These are phyloP conservation scores for Parus major DNA, from an alignment of 2,113 vertebrate species.

Conservation along the genomic window DNA sequence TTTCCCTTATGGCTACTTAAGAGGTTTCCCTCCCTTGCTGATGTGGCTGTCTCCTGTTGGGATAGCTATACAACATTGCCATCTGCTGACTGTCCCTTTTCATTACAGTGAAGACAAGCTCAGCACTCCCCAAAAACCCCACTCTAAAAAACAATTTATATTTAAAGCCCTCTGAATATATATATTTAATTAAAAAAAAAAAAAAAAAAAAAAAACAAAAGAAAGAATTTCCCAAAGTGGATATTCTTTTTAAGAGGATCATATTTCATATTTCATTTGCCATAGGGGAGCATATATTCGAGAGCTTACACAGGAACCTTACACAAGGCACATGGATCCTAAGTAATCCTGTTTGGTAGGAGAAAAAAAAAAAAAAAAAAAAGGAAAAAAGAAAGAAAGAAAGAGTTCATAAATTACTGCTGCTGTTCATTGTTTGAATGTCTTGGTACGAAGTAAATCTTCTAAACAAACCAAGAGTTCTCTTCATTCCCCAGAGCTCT, in stretches of 20 bases:
- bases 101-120: background rate
- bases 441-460: background rate
- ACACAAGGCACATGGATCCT: background rate
- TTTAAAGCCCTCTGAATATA: background rate
- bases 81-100: background rate
- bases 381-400: too few relatives aligned
- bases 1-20: background rate
- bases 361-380: background rate
- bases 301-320: accelerated
- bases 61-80: conserved; percentile 32
- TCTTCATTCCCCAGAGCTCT: background rate
- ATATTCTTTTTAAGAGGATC: background rate
- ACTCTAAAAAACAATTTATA: background rate
- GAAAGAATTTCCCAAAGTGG: background rate
- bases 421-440: background rate
- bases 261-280: background rate
- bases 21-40: background rate
- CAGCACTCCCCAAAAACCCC: accelerated
- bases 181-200: background rate
- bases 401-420: background rate
- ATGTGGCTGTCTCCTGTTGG: background rate
- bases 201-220: background rate
- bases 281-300: background rate
- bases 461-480: background rate
- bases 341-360: background rate